phyloP scores from a whole-genome alignment of 2,113 vertebrate species.

The Oryzias woworae region DNA sequence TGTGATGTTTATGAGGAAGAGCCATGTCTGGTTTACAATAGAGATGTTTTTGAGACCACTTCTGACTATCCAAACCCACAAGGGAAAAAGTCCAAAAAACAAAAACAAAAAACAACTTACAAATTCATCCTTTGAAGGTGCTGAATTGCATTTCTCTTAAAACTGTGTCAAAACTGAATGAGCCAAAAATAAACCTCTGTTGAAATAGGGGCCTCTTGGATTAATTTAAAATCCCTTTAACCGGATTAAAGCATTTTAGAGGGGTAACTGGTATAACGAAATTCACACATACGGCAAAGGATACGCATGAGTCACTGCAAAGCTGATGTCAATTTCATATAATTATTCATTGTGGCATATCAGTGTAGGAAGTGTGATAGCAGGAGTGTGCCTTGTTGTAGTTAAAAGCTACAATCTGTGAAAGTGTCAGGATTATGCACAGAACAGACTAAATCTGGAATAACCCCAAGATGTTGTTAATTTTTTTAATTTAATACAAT shows the following conservation, averaged over 20 bases:
- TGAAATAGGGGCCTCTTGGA: conserved; percentile 50
- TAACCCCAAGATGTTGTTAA: background rate
- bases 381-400: conserved; percentile 54
- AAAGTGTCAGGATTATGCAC: conserved; percentile 45
- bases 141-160: conserved; percentile 20
- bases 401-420: conserved; percentile 59
- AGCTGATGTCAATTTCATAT: conserved; percentile 62
- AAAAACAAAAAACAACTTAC: background rate
- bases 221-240: conserved; percentile 57
- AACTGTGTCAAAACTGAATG: conserved; percentile 11
- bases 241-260: conserved; percentile 44
- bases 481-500: background rate
- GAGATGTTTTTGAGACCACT: conserved; percentile 35
- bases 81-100: background rate
- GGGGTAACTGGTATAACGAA: conserved; percentile 29
- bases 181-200: conserved; percentile 41
- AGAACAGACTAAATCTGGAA: conserved; percentile 8
- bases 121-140: conserved; percentile 4
- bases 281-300: conserved; percentile 30
- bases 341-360: conserved; percentile 62
- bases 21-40: conserved; percentile 30
- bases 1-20: conserved; percentile 42
- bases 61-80: background rate
- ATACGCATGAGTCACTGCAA: conserved; percentile 46
- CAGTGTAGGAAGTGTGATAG: conserved; percentile 60